A percentile compares a stretch with the other conserved stretches of the same genome.
These are phyloP conservation scores for Micronycteris hirsuta DNA, from an alignment of 2,113 vertebrate species.

Conservation along the genomic window DNA sequence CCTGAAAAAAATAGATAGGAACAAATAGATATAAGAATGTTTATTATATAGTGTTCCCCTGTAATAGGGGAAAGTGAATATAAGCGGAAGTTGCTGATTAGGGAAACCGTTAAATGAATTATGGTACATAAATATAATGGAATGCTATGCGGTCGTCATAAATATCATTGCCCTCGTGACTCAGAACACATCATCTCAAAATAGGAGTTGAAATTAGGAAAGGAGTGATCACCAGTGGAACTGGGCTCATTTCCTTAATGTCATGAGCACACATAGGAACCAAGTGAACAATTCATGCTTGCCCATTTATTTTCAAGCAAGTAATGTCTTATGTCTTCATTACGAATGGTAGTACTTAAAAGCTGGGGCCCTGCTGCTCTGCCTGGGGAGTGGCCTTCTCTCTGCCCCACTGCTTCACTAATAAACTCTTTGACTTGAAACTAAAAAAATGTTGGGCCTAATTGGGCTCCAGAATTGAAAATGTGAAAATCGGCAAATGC, in stretches of 20 bases:
- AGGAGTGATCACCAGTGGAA: neutral
- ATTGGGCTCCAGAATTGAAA: neutral
- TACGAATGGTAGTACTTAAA: neutral
- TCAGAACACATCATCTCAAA: neutral
- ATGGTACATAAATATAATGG: neutral
- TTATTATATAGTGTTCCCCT: neutral
- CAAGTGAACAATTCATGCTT: neutral
- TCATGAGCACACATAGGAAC: neutral
- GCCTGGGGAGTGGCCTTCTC: neutral
- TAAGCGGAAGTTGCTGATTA: neutral
- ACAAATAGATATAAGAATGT: neutral
- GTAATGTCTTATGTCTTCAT: neutral
- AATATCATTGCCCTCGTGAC: neutral
- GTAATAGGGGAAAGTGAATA: neutral
- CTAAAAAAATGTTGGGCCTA: neutral
- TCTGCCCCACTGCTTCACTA: neutral
- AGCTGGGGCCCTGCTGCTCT: neutral
- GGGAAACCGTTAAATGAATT: neutral
- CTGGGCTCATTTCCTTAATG: neutral
- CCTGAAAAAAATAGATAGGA: neutral
- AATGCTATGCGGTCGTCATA: neutral
- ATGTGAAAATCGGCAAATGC: neutral
- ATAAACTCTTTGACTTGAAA: neutral
- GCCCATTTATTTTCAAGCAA: neutral
- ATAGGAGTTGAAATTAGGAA: neutral